Conservation (phyloP, 2,888 invertebrate genomes). For the Cancer borealis region DNA sequence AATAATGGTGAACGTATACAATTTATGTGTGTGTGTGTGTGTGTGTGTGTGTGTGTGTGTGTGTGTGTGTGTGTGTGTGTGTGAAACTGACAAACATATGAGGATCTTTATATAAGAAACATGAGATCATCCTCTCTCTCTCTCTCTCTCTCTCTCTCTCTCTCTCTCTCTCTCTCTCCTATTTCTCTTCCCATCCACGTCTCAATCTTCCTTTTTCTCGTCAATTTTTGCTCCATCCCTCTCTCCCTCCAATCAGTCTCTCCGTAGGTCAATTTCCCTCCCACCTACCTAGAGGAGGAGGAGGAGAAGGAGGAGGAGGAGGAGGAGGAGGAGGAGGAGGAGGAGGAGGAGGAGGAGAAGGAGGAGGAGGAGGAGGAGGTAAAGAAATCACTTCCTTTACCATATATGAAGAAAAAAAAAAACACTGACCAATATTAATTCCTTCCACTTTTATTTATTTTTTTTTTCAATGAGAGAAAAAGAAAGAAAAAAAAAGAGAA, state of each 20-base stretch:
- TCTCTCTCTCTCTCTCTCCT: conserved; percentile 14
- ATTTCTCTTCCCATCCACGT: neutral
- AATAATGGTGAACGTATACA: neutral
- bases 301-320: neutral
- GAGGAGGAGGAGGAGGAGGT: neutral
- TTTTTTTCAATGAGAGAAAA: neutral
- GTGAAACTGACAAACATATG: neutral
- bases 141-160: conserved; percentile 24
- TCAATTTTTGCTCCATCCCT: conserved; percentile 13
- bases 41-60: conserved; percentile 56
- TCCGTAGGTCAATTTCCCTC: neutral
- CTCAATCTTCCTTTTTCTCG: neutral
- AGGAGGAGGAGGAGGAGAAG: conserved; percentile 3
- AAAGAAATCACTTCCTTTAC: neutral
- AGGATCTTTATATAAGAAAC: neutral
- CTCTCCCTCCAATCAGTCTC: neutral
- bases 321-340: neutral
- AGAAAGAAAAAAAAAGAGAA: neutral
- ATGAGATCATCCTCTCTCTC: neutral
- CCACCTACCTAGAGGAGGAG: neutral
- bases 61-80: conserved; percentile 53
- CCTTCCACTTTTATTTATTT: neutral
- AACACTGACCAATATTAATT: neutral
- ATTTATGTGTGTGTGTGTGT: neutral
- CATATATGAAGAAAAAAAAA: neutral